Evolutionary conservation across 2,888 invertebrate genomes (phyloP), one percentile per base, ranked within the genome.

Genomic region (Leucozona laternaria): DNA sequence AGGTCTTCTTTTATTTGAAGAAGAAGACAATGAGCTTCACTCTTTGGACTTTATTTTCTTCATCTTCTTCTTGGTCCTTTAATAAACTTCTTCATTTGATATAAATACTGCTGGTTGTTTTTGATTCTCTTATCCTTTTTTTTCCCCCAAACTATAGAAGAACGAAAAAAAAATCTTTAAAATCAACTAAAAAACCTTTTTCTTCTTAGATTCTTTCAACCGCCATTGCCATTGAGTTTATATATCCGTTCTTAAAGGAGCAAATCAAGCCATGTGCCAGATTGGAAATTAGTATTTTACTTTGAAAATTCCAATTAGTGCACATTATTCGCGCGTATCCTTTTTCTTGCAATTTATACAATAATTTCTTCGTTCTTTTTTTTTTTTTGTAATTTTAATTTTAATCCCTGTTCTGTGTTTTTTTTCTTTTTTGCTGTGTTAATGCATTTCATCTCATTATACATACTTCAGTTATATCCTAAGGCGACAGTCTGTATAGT

Each of bases 371-470:
- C n/a, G 5, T 64, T 13, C n/a, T n/a, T 17, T 48, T 15, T 79
- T 25, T 58, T 17, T 48, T 17, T 57, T 48, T 43, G 1, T 55
- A 31, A 55, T 28, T 58, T 17, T 48, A 22, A 71, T 50, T 37
- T 40, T 43, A 62, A 60, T 43, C 25, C 60, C 43, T 62, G 20
- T 62, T 43, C 40, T 11, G 10, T 17, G 37, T 37, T n/a, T 37
- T 50, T 22, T 50, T 37, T 22, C 25, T 31, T 40, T 43, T 28
- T 60, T 17, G 50, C 25, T 50, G 25, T 71, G 75, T 71, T 76
- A 84, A 71, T 84, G 84, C 84, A 84, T 79, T 79, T 84, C 75
- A 79, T 71, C 79, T 84, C 84, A 84, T 79, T 84, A 84, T 71
- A 71, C 79, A 84, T 71, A 71, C 79, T 79, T 75, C 58, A 76